Percentiles rank a stretch among this genome's conserved stretches.
These are phyloP conservation scores for Euplexia lucipara DNA, from an alignment of 2,888 invertebrate species.

Conservation along the genomic window DNA sequence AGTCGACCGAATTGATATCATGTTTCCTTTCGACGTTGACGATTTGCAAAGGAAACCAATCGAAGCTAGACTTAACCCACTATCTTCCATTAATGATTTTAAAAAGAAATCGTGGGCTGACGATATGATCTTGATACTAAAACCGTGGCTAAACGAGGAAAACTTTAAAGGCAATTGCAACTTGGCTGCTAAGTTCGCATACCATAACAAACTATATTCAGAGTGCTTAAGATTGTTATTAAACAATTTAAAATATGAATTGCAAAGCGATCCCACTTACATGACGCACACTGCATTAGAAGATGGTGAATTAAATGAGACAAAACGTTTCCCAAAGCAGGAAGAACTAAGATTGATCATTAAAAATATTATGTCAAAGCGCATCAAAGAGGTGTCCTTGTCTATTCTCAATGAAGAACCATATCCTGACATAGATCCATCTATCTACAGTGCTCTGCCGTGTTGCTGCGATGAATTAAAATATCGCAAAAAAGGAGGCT, in stretches of 20 bases:
- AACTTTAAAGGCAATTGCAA: conserved; percentile 77
- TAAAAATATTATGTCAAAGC: conserved; percentile 80
- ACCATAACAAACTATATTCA: conserved; percentile 78
- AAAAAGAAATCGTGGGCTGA: conserved; percentile 85
- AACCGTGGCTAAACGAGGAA: conserved; percentile 81
- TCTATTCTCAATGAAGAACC: conserved; percentile 82
- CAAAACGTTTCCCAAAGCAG: conserved; percentile 65
- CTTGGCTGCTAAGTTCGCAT: conserved; percentile 85
- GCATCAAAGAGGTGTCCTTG: conserved; percentile 84
- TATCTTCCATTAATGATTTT: conserved; percentile 79
- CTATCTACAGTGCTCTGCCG: conserved; percentile 75
- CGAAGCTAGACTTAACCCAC: conserved; percentile 77
- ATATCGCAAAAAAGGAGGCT: conserved; percentile 68
- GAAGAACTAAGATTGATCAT: conserved; percentile 80
- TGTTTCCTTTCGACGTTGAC: conserved; percentile 84
- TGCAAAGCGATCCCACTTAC: conserved; percentile 72
- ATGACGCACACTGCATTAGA: conserved; percentile 73
- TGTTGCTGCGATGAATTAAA: conserved; percentile 84
- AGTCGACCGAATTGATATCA: conserved; percentile 82
- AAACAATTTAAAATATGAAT: conserved; percentile 74
- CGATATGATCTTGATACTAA: conserved; percentile 79
- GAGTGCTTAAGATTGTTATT: conserved; percentile 80
- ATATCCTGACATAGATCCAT: conserved; percentile 76
- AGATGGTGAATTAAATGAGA: conserved; percentile 47
- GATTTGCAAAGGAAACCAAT: conserved; percentile 77